Evolutionary conservation across 2,113 vertebrate species (phyloP).

Genomic region (Lampris megalopsis): DNA sequence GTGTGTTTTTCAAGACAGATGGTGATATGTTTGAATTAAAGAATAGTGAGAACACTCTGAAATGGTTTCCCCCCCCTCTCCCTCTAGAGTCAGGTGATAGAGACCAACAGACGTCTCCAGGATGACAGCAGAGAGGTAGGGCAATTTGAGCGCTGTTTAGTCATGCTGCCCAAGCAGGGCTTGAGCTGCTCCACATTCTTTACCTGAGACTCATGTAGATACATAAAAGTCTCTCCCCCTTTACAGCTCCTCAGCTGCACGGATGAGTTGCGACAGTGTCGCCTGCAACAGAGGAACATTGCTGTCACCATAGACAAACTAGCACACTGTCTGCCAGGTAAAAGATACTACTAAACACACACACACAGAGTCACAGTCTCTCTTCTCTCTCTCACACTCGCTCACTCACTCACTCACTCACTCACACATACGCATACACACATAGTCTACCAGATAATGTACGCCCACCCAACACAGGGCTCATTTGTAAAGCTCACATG

Average conservation of each 20-base stretch:
- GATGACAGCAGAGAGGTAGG: constrained; percentile 90
- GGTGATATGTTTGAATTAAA: too few species aligned
- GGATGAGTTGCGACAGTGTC: constrained; percentile 93
- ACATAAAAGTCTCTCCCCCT: neutral
- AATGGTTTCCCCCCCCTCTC: constrained; percentile 10
- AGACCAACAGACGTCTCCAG: constrained; percentile 93
- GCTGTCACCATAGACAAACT: constrained; percentile 95
- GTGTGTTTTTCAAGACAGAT: too few species aligned
- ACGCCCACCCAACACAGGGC: neutral
- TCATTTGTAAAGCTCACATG: neutral
- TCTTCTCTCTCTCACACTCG: neutral
- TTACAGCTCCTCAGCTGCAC: constrained; percentile 87
- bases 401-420: neutral
- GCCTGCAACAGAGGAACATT: constrained; percentile 96
- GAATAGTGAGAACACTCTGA: too few species aligned
- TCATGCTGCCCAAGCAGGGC: accelerated
- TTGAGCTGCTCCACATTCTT: neutral
- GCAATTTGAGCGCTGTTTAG: neutral
- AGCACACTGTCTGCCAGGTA: constrained; percentile 93
- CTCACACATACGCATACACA: neutral
- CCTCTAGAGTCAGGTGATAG: constrained; percentile 92
- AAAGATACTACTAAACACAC: neutral
- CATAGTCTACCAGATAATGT: neutral
- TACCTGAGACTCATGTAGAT: neutral
- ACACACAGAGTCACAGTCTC: neutral